Evolutionary conservation across 2,113 vertebrate genomes (phyloP).

Genomic region (Tinamus guttatus): DNA sequence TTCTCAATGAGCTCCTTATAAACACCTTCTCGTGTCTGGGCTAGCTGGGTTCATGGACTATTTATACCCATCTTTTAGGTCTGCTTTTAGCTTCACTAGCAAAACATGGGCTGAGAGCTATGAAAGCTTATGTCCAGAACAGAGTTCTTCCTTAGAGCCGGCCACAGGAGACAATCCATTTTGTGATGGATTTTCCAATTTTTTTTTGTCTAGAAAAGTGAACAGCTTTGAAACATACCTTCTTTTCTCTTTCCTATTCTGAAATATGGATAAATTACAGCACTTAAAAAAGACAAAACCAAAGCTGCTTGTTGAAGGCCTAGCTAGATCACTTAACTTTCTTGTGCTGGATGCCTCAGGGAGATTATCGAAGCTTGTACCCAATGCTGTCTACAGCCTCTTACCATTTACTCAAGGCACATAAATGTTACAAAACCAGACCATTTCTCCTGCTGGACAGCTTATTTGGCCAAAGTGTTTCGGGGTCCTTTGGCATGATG

Average conservation of each 20-base stretch:
- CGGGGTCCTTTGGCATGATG: neutral
- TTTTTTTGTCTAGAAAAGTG: neutral
- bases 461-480: neutral
- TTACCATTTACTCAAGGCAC: neutral
- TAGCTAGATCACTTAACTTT: neutral
- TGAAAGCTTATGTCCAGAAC: neutral
- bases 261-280: neutral
- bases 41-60: conserved; percentile 14
- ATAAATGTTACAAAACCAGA: fast-evolving
- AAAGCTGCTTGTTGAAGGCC: fast-evolving
- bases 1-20: neutral
- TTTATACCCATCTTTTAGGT: conserved; percentile 37
- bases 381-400: neutral
- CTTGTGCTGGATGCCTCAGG: neutral
- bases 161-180: neutral
- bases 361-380: neutral
- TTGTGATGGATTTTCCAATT: neutral
- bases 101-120: conserved; percentile 23
- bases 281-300: neutral
- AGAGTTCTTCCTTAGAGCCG: neutral
- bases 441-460: neutral
- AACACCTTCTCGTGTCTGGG: conserved; percentile 14
- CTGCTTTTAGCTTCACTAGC: conserved; percentile 31
- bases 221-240: neutral
- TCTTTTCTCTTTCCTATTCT: neutral